A percentile compares a stretch with the other conserved stretches of the same genome.
Conservation (phyloP, 2,113 vertebrate species). For the Campylomormyrus numenius region DNA sequence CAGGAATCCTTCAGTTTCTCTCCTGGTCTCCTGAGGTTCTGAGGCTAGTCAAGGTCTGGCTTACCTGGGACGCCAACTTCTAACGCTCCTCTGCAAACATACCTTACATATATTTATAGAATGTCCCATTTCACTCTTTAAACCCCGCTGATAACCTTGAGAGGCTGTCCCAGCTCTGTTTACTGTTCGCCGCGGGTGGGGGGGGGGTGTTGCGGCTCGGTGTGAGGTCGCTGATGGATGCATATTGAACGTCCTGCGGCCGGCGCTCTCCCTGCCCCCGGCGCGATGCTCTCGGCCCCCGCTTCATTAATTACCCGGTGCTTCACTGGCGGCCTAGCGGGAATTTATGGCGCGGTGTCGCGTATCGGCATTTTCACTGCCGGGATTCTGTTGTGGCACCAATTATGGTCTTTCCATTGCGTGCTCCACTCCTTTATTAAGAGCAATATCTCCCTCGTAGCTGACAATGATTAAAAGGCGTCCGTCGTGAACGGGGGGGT, state of each 20-base stretch:
- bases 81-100: neutral
- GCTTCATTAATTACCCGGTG: conserved; percentile 53
- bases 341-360: conserved; percentile 39
- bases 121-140: neutral
- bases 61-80: no score
- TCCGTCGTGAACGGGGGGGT: neutral
- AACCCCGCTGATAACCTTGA: neutral
- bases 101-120: neutral
- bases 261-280: conserved; percentile 28
- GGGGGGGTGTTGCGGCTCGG: neutral
- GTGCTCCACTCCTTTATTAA: conserved; percentile 25
- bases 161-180: neutral
- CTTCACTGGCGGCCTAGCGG: conserved; percentile 28
- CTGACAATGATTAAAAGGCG: neutral
- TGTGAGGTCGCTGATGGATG: conserved; percentile 48
- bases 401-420: conserved; percentile 47
- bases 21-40: neutral
- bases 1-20: neutral
- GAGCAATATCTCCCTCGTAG: conserved; percentile 13
- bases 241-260: conserved; percentile 48
- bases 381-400: conserved; percentile 58
- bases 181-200: neutral
- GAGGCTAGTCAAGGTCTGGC: neutral
- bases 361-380: conserved; percentile 64
- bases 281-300: neutral